phyloP scores from a whole-genome alignment of 2,797 vertebrate species.

The Gambelia wislizenii region DNA sequence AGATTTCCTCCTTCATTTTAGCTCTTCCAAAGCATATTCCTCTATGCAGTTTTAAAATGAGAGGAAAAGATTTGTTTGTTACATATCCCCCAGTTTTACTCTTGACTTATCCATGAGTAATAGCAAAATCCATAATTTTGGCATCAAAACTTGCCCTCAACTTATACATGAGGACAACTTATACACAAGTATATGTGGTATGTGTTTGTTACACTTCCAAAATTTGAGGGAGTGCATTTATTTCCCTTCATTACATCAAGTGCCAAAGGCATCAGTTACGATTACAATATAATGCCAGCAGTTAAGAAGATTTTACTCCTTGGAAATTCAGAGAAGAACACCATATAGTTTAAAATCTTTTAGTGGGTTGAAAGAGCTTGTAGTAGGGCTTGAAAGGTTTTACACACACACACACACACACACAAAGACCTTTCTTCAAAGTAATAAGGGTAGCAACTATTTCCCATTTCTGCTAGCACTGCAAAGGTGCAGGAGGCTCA shows the following conservation, averaged over 20 bases:
- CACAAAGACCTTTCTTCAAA: background rate
- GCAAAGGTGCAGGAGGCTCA: background rate
- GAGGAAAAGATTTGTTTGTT: too few species aligned
- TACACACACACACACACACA: background rate
- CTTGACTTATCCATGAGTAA: too few species aligned
- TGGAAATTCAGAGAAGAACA: background rate
- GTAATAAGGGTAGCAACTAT: background rate
- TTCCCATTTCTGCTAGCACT: background rate
- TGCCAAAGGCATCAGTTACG: background rate
- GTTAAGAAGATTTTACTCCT: background rate
- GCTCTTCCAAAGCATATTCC: too few species aligned
- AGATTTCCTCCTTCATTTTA: too few species aligned
- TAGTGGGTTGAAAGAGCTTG: background rate
- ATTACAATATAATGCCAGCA: background rate
- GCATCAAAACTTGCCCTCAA: too few species aligned
- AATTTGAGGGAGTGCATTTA: background rate
- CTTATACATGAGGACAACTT: too few species aligned
- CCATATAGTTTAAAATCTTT: background rate
- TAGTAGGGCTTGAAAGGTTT: too few species aligned
- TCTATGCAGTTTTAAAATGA: too few species aligned
- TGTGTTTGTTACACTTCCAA: background rate
- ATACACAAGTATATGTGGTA: too few species aligned
- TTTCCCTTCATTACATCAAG: background rate
- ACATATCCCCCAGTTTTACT: too few species aligned
- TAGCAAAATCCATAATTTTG: too few species aligned